Evolutionary conservation across 2,797 vertebrate species (phyloP).

Genomic region (Nannoperca australis): DNA sequence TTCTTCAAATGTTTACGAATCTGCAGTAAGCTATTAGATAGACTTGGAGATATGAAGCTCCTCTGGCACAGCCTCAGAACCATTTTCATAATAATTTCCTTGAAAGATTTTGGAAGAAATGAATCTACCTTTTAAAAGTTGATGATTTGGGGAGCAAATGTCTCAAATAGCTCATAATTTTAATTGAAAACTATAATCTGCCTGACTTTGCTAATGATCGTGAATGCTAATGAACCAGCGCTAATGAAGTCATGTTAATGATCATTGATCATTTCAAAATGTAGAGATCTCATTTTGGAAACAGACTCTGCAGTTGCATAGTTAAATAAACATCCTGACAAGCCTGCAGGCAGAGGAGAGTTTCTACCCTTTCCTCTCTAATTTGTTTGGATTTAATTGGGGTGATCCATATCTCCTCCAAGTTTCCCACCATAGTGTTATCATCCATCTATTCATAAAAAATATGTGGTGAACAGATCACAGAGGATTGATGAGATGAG

Average conservation of each 20-base stretch:
- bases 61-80: slow-evolving; percentile 18
- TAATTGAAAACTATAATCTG: slow-evolving; percentile 44
- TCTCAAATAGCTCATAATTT: slow-evolving; percentile 39
- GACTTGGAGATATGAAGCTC: slow-evolving; percentile 13
- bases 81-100: slow-evolving; percentile 24
- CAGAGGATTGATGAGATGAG: slow-evolving; percentile 24
- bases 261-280: slow-evolving; percentile 48
- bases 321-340: slow-evolving; percentile 42
- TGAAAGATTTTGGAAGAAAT: slow-evolving; percentile 14
- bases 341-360: slow-evolving; percentile 4
- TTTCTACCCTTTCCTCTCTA: slow-evolving; percentile 25
- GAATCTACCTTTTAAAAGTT: background rate
- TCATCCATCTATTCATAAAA: slow-evolving; percentile 40
- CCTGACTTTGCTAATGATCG: slow-evolving; percentile 42
- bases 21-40: slow-evolving; percentile 21
- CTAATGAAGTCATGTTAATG: slow-evolving; percentile 45
- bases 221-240: slow-evolving; percentile 29
- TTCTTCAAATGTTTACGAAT: slow-evolving; percentile 7
- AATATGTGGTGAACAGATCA: slow-evolving; percentile 10
- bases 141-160: slow-evolving; percentile 17
- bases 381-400: slow-evolving; percentile 61
- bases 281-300: slow-evolving; percentile 32
- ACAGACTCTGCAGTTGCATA: background rate
- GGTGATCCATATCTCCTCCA: slow-evolving; percentile 51
- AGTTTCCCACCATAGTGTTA: slow-evolving; percentile 28